Base-by-base conservation (phyloP, 1,140 invertebrate species). In the Drosophila lowei region DNA sequence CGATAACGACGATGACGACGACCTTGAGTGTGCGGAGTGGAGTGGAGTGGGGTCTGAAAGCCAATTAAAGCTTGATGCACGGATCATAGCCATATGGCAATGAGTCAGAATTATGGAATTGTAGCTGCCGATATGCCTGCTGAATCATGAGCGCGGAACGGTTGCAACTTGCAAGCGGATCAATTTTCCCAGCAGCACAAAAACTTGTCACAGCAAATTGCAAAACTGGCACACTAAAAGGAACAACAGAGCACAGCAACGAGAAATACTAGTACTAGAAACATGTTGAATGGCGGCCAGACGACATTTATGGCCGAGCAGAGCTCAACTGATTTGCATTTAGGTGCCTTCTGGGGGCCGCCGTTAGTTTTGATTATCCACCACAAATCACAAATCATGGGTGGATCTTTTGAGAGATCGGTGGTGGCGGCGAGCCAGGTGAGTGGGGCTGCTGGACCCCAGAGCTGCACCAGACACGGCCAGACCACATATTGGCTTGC, bases 31-130 rank as follows among this genome's bases (percentile, higher is more conserved):
- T 4, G 1, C 48, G 15, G 54, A 18, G 16, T 43, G 41, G 41
- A 58, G 34, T 41, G 13, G 54, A 18, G 16, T 49, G 49, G 41
- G 54, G 34, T 15, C 61, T 79, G 34, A 62, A 80, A 77, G 68
- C 77, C 81, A 73, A 84, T 84, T 84, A 84, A 84, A 80, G 57
- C 80, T 58, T 61, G 66, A 68, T 64, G 58, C 65, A 67, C 65
- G 62, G 63, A 67, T 79, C 57, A 44, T 8, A 61, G 49, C 44
- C 72, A 38, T 41, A 63, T 84, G 80, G 81, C 80, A 84, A 79
- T 84, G 80, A 84, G 71, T 84, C 78, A 74, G 65, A 80, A 76
- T 65, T 71, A 55, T 56, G 49, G 44, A 34, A 34, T 34, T 68
- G 49, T 16, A 25, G 13, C n/a, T 25, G n/a, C 18, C 18, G 18